These are phyloP conservation scores for Isichthys henryi DNA, from an alignment of 2,113 vertebrate species.

Conservation along the genomic window DNA sequence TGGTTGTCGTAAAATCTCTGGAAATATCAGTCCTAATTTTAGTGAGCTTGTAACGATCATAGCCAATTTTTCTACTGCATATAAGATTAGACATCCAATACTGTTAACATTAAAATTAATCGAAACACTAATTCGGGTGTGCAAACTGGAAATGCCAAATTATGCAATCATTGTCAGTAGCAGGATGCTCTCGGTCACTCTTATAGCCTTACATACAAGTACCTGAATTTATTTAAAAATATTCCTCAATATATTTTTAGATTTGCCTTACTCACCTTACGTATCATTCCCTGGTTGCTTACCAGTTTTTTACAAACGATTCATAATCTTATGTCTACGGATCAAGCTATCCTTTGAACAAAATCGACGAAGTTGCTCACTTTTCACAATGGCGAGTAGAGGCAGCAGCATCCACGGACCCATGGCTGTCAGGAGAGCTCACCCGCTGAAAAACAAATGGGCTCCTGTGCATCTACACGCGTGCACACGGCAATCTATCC, in stretches of 20 bases:
- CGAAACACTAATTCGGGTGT: not conserved
- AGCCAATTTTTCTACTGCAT: not conserved
- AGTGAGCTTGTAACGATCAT: not conserved
- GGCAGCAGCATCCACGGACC: conserved; percentile 47
- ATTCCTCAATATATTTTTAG: not conserved
- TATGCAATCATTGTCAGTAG: not conserved
- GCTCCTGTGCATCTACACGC: conserved; percentile 18
- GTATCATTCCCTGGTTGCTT: not conserved
- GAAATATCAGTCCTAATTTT: not conserved
- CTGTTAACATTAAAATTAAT: not conserved
- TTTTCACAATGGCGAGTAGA: conserved; percentile 60
- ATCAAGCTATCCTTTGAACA: not conserved
- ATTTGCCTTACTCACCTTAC: not conserved
- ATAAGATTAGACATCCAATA: not conserved
- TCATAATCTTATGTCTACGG: not conserved
- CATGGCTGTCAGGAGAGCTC: conserved; percentile 36
- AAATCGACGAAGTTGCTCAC: conserved; percentile 49
- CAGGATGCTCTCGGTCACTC: not conserved
- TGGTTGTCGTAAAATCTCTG: not conserved
- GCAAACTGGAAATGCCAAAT: not conserved
- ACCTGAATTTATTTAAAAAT: not conserved
- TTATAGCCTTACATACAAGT: not conserved
- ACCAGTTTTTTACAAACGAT: not conserved
- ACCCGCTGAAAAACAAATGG: conserved; percentile 29
- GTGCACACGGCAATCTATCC: not conserved